Conservation (phyloP, 2,113 vertebrate species). For the Setophaga kirtlandii region DNA sequence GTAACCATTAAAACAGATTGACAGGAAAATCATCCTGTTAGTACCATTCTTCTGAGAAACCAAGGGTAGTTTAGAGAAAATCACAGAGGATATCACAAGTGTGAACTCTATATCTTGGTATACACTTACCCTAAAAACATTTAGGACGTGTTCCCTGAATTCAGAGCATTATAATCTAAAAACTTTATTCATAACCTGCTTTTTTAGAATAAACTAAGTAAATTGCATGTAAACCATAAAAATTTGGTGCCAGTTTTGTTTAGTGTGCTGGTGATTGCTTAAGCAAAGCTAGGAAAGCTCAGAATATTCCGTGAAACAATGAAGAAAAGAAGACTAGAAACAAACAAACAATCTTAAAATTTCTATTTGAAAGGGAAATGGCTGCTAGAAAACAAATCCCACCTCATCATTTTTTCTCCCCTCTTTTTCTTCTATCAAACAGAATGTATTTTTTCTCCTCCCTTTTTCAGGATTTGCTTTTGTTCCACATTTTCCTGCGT, state of each 20-base stretch:
- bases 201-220: background rate
- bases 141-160: background rate
- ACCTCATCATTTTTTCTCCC: background rate
- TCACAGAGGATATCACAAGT: background rate
- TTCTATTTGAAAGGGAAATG: background rate
- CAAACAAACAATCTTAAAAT: background rate
- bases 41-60: background rate
- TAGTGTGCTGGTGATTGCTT: background rate
- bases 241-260: background rate
- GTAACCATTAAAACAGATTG: background rate
- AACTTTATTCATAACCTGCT: background rate
- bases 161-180: background rate
- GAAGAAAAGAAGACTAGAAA: background rate
- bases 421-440: background rate
- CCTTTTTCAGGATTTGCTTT: background rate
- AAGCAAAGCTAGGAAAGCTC: background rate
- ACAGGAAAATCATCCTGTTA: background rate
- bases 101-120: background rate
- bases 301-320: background rate
- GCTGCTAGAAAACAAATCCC: background rate
- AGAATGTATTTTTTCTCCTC: background rate
- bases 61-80: background rate
- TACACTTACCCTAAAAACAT: fast-evolving
- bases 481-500: fast-evolving
- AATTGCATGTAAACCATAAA: background rate